Conservation (phyloP, 2,888 invertebrate species). For the Eupeodes latifasciatus region DNA sequence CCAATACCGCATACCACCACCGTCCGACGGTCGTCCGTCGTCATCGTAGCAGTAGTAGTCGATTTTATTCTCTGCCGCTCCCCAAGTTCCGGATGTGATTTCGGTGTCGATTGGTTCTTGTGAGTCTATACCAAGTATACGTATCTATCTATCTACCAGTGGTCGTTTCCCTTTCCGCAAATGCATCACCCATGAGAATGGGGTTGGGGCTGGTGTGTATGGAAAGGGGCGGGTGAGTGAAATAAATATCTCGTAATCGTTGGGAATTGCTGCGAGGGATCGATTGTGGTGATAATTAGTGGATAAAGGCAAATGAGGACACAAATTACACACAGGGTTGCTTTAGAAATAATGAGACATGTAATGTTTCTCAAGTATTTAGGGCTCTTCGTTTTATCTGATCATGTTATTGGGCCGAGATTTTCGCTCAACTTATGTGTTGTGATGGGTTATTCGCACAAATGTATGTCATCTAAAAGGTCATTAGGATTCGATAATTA, state of each 20-base stretch:
- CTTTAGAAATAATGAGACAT: not conserved
- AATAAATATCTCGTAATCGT: constrained; percentile 13
- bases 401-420: too few species aligned
- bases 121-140: constrained; percentile 25
- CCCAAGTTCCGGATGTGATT: not conserved
- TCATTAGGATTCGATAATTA: too few species aligned
- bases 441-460: too few species aligned
- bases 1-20: not conserved
- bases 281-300: constrained; percentile 68
- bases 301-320: constrained; percentile 54
- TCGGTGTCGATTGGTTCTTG: constrained; percentile 20
- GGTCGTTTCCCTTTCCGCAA: constrained; percentile 39
- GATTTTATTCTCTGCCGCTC: too few species aligned
- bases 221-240: too few species aligned
- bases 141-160: not conserved
- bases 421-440: too few species aligned
- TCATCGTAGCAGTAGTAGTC: too few species aligned
- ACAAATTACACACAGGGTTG: not conserved
- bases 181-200: constrained; percentile 28
- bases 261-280: constrained; percentile 47
- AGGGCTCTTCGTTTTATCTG: not conserved
- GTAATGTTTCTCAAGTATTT: not conserved
- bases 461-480: too few species aligned
- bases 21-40: not conserved
- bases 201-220: not conserved